Evolutionary conservation across 2,113 vertebrate species (phyloP), one percentile per base, ranked within the genome.

Genomic region (Microcebus griseorufus): DNA sequence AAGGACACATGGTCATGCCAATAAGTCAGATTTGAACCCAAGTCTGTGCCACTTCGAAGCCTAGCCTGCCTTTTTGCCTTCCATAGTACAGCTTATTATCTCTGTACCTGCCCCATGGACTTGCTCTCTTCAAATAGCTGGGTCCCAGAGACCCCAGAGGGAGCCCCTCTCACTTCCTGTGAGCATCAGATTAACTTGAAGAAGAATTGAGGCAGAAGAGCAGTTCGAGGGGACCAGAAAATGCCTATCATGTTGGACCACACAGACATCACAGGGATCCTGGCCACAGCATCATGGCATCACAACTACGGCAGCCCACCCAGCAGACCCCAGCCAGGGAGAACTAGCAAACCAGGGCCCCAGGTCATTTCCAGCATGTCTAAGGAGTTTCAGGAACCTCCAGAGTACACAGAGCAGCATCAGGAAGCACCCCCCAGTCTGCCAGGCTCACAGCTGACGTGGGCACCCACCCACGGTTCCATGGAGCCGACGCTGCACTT

Each of bases 401-500:
- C 12, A 9, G 51, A 32, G 76, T 16, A 0, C 10, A 11, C 14
- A 79, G 9, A 87, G 42, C n/a, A 32, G 62, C 5, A 1, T 32
- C 0, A 2, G 45, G 23, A 86, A 29, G 48, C 27, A 55, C 14
- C 11, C 14, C 27, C 3, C 22, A 6, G 45, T 13, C 84, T 29
- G 2, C 32, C 3, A 11, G 82, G 69, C 39, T 16, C 37, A 17
- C 67, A 80, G 72, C 32, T 58, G 82, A 76, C 2, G 3, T n/a
- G 39, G 25, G 39, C 42, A 58, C 23, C 60, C 37, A 64, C 16
- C 42, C 91, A 69, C 62, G 48, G 45, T 42, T 55, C 65, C 13
- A 0, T 6, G n/a, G 51, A 88, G 27, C 17, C 23, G 0, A 79
- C 0, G 0, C 67, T 78, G 29, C 10, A 18, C 51, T 76, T 69